Percentiles rank a stretch among this genome's conserved stretches.
Evolutionary conservation across 2,113 vertebrate species (phyloP).

Genomic region (Fulica atra): DNA sequence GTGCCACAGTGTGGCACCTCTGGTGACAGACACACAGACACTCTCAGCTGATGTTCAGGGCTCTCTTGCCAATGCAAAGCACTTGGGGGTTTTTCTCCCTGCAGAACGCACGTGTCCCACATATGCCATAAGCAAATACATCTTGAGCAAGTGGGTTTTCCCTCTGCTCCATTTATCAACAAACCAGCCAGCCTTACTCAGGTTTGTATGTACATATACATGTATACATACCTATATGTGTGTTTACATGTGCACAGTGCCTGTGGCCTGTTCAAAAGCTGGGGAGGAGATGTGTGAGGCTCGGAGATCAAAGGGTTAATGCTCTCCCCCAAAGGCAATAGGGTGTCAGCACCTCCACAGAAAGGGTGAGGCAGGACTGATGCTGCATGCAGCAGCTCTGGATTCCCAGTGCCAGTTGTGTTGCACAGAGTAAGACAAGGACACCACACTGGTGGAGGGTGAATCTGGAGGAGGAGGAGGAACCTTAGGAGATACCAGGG

Average conservation of each 20-base stretch:
- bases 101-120: neutral
- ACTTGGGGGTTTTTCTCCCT: neutral
- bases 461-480: neutral
- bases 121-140: neutral
- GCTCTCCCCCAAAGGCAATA: neutral
- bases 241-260: fast-evolving
- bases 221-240: fast-evolving
- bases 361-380: neutral
- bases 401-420: neutral
- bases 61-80: neutral
- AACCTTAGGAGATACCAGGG: neutral
- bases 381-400: neutral
- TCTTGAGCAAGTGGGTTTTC: neutral
- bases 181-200: neutral
- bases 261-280: neutral
- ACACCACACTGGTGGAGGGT: neutral
- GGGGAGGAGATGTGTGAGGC: neutral
- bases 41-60: neutral
- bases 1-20: neutral
- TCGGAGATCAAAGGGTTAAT: neutral
- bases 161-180: neutral
- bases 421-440: neutral
- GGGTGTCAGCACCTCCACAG: neutral
- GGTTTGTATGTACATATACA: fast-evolving
- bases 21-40: fast-evolving